Evolutionary conservation across 2,888 invertebrate genomes (phyloP), one percentile per base, ranked within the genome.

Genomic region (Eurytoma californica): DNA sequence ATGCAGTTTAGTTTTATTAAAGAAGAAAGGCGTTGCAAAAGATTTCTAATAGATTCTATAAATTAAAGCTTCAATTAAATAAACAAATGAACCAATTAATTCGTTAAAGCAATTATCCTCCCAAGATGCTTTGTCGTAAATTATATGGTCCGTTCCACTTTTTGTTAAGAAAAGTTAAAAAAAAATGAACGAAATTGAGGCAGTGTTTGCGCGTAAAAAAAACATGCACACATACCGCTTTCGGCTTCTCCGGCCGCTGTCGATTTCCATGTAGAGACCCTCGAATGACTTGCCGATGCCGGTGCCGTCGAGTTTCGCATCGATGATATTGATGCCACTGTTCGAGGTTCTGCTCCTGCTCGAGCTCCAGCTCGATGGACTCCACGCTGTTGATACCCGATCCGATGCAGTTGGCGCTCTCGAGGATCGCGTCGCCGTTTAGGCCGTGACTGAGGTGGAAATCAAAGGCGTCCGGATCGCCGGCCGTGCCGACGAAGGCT

Each of bases 351-450:
- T 86, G 87, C 72, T 89, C 88, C 66, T 87, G 85, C 28, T 88
- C 88, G 12, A 84, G 84, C 74, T 88, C 88, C 73, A 90, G 86
- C 77, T 90, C 89, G 12, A 90, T 85, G n/a, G 90, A 90, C 78
- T 90, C 90, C 3, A 90, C 90, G 79, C 90, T 90, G 57, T 90
- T 90, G 78, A 90, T 90, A 3, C 90, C 90, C 13, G 90, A 90
- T 80, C 90, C 90, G 3, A 86, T 84, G 76, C 86, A 88, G 73
- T 90, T 89, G 24, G 85, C 72, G 55, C 86, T 85, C 55, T 89
- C 88, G 12, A 86, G 51, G 3, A 81, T 72, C 0, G 81, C 82
- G 7, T 72, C 72, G 3, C 30, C 63, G 18, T 67, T 72, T 28
- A 57, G 20, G 16, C 61, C 49, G 16, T n/a, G 60, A 14, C 80